phyloP scores from a whole-genome alignment of 2,888 invertebrate genomes.

The Petrophora chlorosata region DNA sequence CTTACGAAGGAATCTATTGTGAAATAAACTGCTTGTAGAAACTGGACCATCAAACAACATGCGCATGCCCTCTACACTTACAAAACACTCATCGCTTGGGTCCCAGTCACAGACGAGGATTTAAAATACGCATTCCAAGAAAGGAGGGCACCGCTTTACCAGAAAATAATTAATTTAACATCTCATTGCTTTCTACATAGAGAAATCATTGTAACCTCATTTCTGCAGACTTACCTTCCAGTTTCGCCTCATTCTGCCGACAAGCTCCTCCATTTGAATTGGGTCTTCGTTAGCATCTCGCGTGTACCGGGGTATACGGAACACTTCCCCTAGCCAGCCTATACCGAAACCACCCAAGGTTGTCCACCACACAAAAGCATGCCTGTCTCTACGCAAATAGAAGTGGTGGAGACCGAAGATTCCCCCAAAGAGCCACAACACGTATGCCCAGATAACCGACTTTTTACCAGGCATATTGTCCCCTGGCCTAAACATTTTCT shows the following conservation, averaged over 20 bases:
- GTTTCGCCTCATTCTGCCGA: constrained; percentile 83
- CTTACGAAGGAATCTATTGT: no score
- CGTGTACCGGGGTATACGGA: constrained; percentile 93
- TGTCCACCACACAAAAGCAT: constrained; percentile 95
- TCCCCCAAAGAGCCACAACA: constrained; percentile 95
- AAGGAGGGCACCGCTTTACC: no score
- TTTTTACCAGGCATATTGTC: constrained; percentile 64
- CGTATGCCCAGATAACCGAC: constrained; percentile 87
- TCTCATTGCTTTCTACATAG: background rate
- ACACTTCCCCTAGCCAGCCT: constrained; percentile 94
- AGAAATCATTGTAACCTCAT: constrained; percentile 17
- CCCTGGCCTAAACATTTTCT: constrained; percentile 42
- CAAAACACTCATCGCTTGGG: background rate
- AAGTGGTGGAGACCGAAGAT: constrained; percentile 95
- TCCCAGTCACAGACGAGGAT: background rate
- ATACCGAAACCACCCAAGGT: constrained; percentile 94
- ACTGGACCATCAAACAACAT: no score
- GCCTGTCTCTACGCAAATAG: constrained; percentile 93
- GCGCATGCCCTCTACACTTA: constrained; percentile 4
- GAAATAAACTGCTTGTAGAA: no score
- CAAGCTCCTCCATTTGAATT: constrained; percentile 85
- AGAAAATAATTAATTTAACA: constrained; percentile 2
- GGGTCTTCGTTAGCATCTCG: constrained; percentile 91
- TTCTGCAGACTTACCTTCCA: constrained; percentile 83
- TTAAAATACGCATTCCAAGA: constrained; percentile 17